These are phyloP conservation scores for Podiceps cristatus DNA, from an alignment of 2,113 vertebrate species.

Conservation along the genomic window DNA sequence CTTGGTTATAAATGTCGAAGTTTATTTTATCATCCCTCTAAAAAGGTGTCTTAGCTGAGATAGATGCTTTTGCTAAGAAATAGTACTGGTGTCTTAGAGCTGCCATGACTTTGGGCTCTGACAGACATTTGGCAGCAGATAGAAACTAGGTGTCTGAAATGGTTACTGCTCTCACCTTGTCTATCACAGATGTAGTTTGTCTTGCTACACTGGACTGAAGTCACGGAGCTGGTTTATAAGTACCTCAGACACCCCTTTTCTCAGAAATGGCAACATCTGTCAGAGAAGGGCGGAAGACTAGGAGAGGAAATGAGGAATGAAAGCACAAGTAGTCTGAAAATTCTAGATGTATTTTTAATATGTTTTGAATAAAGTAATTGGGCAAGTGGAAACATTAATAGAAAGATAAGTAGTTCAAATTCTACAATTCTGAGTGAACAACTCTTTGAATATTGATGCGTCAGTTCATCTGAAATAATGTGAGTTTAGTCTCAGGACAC, in stretches of 20 bases:
- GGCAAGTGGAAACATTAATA: rapidly evolving
- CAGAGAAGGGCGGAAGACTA: neutral
- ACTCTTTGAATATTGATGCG: neutral
- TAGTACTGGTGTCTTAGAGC: neutral
- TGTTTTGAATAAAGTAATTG: neutral
- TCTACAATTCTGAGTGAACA: neutral
- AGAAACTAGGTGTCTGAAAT: neutral
- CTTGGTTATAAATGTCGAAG: neutral
- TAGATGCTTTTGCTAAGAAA: constrained; percentile 11
- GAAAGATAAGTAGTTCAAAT: neutral
- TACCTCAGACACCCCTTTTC: neutral
- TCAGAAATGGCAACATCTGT: neutral
- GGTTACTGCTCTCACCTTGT: constrained; percentile 28
- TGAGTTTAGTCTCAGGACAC: neutral
- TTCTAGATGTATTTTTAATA: neutral
- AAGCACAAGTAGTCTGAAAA: neutral
- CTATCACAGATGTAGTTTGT: neutral
- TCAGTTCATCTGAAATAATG: neutral
- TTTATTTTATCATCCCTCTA: neutral
- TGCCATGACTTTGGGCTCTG: constrained; percentile 35
- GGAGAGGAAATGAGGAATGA: neutral
- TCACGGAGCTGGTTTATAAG: neutral
- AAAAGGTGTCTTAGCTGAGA: neutral
- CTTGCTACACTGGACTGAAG: neutral
- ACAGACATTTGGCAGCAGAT: constrained; percentile 27